phyloP scores from a whole-genome alignment of 2,888 invertebrate genomes.

The Harpagoxenus sublaevis region DNA sequence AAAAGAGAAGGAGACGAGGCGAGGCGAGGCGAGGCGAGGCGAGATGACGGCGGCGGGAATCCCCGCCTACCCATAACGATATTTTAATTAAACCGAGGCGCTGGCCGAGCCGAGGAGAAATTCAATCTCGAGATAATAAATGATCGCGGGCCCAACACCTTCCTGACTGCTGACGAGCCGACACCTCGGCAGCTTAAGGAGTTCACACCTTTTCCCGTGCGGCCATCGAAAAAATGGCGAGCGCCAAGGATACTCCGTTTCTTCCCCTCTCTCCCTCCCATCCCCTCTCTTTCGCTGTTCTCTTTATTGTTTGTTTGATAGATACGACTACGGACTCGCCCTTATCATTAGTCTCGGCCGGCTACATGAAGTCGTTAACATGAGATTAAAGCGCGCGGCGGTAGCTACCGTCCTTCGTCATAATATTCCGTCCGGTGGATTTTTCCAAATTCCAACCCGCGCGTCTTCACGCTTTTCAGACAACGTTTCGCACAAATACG shows the following conservation, averaged over 20 bases:
- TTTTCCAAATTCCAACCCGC: not conserved
- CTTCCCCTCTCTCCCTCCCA: conserved; percentile 23
- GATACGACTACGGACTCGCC: conserved; percentile 71
- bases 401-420: conserved; percentile 45
- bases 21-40: conserved; percentile 65
- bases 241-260: conserved; percentile 60
- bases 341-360: conserved; percentile 72
- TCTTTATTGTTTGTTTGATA: conserved; percentile 76
- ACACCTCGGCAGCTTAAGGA: conserved; percentile 81
- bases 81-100: conserved; percentile 86
- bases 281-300: conserved; percentile 49
- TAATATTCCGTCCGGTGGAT: conserved; percentile 28
- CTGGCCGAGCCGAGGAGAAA: conserved; percentile 83
- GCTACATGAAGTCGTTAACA: conserved; percentile 57
- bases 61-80: conserved; percentile 86
- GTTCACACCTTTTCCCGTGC: conserved; percentile 83
- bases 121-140: conserved; percentile 87
- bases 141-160: conserved; percentile 85
- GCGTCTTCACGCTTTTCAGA: not conserved
- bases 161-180: conserved; percentile 83
- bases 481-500: not conserved
- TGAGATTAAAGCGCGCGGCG: conserved; percentile 52
- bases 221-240: conserved; percentile 67
- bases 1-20: conserved; percentile 70
- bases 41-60: conserved; percentile 81